A percentile compares a stretch with the other conserved stretches of the same genome.
Conservation (phyloP, 1,140 invertebrate genomes). For the Eulimnadia texana region DNA sequence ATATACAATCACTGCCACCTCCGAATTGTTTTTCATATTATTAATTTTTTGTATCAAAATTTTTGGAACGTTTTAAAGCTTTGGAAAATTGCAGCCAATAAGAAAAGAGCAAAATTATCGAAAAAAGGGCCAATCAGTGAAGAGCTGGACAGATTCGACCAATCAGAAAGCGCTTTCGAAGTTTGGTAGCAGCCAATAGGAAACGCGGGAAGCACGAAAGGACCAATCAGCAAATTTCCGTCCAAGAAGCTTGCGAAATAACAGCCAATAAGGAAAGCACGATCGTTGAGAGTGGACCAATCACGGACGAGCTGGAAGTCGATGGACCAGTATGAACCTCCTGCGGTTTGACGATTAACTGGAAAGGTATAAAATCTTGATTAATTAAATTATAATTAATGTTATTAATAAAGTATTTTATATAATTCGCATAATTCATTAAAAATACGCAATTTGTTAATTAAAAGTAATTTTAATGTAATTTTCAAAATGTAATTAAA, state of each 20-base stretch:
- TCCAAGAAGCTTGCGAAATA: too few relatives aligned
- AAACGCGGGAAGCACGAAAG: neutral
- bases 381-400: neutral
- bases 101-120: neutral
- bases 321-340: neutral
- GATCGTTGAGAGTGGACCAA: too few relatives aligned
- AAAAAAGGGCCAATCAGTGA: neutral
- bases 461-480: neutral
- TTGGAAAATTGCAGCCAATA: neutral
- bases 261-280: too few relatives aligned
- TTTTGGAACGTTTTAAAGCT: neutral
- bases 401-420: too few relatives aligned
- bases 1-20: too few relatives aligned
- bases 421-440: too few relatives aligned
- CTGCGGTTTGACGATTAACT: neutral
- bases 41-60: neutral
- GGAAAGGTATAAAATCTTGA: neutral
- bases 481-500: neutral
- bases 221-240: too few relatives aligned
- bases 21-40: neutral
- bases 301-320: neutral
- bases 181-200: too few relatives aligned
- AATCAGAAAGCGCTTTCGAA: neutral
- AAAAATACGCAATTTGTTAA: neutral
- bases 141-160: too few relatives aligned